Evolutionary conservation across 2,113 vertebrate genomes (phyloP).

Genomic region (Amazona vittata): DNA sequence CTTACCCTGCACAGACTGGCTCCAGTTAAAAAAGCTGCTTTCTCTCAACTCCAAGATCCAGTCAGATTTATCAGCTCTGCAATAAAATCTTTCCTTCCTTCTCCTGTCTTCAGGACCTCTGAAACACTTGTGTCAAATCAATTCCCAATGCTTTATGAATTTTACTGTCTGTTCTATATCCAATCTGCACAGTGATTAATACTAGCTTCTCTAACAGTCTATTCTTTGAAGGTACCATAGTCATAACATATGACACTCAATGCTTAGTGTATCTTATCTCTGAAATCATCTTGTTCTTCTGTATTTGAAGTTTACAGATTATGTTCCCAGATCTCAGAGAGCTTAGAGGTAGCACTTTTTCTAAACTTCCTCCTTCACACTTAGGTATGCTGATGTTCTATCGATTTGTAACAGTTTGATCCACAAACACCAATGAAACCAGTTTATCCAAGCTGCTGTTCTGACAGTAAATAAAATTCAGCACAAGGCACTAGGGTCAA

Average conservation of each 20-base stretch:
- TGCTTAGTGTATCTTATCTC: background rate
- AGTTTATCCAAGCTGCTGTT: background rate
- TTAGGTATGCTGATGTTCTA: background rate
- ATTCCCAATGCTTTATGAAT: background rate
- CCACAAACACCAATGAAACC: background rate
- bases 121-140: background rate
- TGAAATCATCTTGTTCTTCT: background rate
- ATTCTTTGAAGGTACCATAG: background rate
- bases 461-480: too few relatives aligned
- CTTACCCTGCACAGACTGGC: background rate
- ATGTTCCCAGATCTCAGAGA: background rate
- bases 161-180: background rate
- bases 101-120: background rate
- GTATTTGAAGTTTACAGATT: background rate
- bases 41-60: background rate
- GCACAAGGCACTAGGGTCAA: background rate
- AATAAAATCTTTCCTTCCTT: background rate
- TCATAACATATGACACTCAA: accelerated
- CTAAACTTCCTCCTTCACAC: background rate
- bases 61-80: background rate
- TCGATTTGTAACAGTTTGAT: background rate
- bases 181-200: background rate
- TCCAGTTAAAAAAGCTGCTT: background rate
- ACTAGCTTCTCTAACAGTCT: background rate
- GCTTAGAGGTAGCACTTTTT: background rate